phyloP scores from a whole-genome alignment of 2,888 invertebrate species.

The Galeopsomyia nigrocyanea region DNA sequence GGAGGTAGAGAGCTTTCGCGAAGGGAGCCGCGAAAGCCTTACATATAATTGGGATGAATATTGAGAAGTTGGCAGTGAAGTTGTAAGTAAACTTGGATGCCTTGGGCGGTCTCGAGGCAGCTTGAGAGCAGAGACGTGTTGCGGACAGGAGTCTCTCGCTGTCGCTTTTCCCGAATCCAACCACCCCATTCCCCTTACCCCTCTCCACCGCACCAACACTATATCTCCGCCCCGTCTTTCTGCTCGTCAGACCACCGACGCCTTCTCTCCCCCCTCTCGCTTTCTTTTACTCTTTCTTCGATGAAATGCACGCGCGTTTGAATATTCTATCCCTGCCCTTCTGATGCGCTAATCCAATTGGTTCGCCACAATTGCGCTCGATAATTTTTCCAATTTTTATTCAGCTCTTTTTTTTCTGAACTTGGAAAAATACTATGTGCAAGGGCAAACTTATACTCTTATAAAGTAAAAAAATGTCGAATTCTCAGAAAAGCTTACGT shows the following conservation, averaged over 20 bases:
- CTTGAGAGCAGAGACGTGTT: constrained; percentile 69
- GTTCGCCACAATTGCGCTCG: constrained; percentile 15
- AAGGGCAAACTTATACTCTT: too few species aligned
- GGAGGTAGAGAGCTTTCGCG: too few species aligned
- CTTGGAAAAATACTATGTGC: too few species aligned
- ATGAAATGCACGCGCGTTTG: background rate
- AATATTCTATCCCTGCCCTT: background rate
- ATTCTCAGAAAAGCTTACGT: too few species aligned
- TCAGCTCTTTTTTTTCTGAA: too few species aligned
- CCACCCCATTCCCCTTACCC: background rate
- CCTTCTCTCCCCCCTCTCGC: background rate
- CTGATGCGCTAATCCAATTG: constrained; percentile 29
- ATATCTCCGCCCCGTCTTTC: constrained; percentile 16
- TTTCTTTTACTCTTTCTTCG: constrained; percentile 4
- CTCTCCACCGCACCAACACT: background rate
- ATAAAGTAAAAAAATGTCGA: too few species aligned
- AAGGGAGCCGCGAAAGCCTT: constrained; percentile 26
- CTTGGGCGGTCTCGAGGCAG: constrained; percentile 62
- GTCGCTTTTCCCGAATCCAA: constrained; percentile 26
- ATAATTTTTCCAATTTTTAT: too few species aligned
- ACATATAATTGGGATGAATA: constrained; percentile 68
- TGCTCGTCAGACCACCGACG: background rate
- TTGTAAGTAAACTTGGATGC: constrained; percentile 69
- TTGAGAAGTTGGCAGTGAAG: constrained; percentile 69
- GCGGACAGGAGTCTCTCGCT: constrained; percentile 64